Conservation (phyloP, 2,888 invertebrate genomes). For the Spicauda simplicius region DNA sequence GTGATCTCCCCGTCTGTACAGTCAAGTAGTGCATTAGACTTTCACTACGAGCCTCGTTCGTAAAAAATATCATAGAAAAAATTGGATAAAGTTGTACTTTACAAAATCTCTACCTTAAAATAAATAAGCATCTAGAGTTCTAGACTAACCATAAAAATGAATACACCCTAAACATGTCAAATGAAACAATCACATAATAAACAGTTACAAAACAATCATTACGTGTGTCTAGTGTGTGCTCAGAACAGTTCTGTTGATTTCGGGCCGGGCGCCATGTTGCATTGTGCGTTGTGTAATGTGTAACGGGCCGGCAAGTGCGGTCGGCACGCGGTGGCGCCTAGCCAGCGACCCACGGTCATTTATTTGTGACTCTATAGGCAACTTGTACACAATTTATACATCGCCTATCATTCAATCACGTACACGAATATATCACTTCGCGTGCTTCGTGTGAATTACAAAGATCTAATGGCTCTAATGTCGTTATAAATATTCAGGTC, state of each 20-base stretch:
- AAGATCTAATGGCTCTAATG: conserved; percentile 1
- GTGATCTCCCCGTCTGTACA: too few relatives aligned
- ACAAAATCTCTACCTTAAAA: too few relatives aligned
- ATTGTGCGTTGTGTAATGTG: conserved; percentile 51
- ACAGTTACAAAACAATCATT: too few relatives aligned
- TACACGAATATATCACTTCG: conserved; percentile 12
- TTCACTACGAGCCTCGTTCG: neutral
- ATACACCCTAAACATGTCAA: neutral
- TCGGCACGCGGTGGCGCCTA: conserved; percentile 51
- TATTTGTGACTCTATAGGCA: conserved; percentile 53
- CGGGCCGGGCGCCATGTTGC: conserved; percentile 34
- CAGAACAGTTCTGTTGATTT: neutral
- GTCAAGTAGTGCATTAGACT: neutral
- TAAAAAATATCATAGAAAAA: too few relatives aligned
- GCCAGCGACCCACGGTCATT: conserved; percentile 52
- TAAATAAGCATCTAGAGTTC: too few relatives aligned
- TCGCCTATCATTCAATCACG: conserved; percentile 17
- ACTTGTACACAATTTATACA: conserved; percentile 16
- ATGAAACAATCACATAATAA: neutral
- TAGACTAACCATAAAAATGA: too few relatives aligned
- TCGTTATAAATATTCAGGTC: conserved; percentile 2
- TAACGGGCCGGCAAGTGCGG: conserved; percentile 40
- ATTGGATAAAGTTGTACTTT: too few relatives aligned
- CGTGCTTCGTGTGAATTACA: conserved; percentile 18
- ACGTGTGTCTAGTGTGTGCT: neutral